A percentile compares a stretch with the other conserved stretches of the same genome.
phyloP scores from a whole-genome alignment of 2,797 vertebrate species.

The Adelosebastes latens region DNA sequence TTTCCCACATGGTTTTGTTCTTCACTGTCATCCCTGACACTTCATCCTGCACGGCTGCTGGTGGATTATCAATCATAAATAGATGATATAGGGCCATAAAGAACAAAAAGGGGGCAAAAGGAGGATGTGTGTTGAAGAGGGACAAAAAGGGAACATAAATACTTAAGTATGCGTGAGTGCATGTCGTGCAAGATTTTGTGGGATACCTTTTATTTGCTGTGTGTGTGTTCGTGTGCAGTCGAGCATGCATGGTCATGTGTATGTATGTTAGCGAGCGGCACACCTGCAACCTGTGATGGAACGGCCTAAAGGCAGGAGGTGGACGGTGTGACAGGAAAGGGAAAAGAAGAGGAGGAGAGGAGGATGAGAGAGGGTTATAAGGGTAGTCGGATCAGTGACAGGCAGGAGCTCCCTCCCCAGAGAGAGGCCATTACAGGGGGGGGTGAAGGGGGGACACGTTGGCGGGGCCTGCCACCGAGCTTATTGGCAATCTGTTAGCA shows the following conservation, averaged over 20 bases:
- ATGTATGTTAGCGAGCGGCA: background rate
- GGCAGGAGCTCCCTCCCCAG: conserved; percentile 67
- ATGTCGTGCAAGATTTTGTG: background rate
- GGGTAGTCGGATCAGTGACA: conserved; percentile 73
- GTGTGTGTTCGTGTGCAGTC: conserved; percentile 23
- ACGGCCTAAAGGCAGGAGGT: conserved; percentile 30
- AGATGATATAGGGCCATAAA: background rate
- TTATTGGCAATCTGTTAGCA: conserved; percentile 87
- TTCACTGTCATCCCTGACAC: background rate
- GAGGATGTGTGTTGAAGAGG: background rate
- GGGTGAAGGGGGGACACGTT: conserved; percentile 54
- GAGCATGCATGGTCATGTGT: conserved; percentile 16
- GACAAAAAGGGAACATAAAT: conserved; percentile 32
- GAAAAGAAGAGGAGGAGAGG: conserved; percentile 31
- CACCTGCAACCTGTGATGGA: conserved; percentile 38
- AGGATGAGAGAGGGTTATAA: conserved; percentile 62
- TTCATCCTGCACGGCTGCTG: background rate
- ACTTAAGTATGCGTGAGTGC: conserved; percentile 17
- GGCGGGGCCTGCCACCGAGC: conserved; percentile 73
- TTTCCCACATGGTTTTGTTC: background rate
- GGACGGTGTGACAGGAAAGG: conserved; percentile 52
- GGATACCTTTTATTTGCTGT: background rate
- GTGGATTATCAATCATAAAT: background rate
- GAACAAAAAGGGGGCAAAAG: background rate
- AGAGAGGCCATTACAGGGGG: conserved; percentile 75